Evolutionary conservation across 2,797 vertebrate genomes (phyloP).

Genomic region (Anas capensis): DNA sequence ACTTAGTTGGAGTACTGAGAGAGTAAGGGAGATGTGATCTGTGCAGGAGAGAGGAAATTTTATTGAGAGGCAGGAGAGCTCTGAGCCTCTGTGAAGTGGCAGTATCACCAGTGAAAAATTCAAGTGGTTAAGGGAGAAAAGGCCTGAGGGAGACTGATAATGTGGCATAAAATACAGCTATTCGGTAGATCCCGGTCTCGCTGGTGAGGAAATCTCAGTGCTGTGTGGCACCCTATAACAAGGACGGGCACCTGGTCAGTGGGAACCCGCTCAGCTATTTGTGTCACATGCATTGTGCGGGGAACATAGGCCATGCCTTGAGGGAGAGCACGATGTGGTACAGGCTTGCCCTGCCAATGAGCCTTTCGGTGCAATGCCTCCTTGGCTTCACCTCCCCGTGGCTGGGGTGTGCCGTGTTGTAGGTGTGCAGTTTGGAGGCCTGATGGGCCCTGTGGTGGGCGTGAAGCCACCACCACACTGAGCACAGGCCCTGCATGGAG

Average conservation of each 20-base stretch:
- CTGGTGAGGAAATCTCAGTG: background rate
- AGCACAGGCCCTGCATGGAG: too few relatives aligned
- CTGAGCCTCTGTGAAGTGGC: background rate
- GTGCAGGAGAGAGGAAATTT: background rate
- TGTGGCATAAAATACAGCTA: background rate
- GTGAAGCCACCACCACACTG: background rate
- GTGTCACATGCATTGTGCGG: accelerated
- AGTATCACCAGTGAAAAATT: background rate
- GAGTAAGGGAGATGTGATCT: background rate
- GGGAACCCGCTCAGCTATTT: accelerated
- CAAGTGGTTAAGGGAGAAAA: background rate
- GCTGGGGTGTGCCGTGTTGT: background rate
- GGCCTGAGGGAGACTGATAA: background rate
- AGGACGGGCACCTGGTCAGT: accelerated
- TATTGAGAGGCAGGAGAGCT: background rate
- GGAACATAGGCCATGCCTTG: background rate
- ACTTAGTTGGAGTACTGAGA: background rate
- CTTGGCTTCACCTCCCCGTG: background rate
- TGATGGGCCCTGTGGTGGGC: background rate
- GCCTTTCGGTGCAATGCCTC: background rate
- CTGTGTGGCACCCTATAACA: accelerated
- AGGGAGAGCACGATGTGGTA: accelerated
- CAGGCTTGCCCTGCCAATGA: background rate
- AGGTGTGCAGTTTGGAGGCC: background rate
- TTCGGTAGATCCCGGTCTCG: background rate